These are phyloP conservation scores for Beroe forskalii DNA, from an alignment of 37 sponge, comb jelly and placozoan species.

Conservation along the genomic window DNA sequence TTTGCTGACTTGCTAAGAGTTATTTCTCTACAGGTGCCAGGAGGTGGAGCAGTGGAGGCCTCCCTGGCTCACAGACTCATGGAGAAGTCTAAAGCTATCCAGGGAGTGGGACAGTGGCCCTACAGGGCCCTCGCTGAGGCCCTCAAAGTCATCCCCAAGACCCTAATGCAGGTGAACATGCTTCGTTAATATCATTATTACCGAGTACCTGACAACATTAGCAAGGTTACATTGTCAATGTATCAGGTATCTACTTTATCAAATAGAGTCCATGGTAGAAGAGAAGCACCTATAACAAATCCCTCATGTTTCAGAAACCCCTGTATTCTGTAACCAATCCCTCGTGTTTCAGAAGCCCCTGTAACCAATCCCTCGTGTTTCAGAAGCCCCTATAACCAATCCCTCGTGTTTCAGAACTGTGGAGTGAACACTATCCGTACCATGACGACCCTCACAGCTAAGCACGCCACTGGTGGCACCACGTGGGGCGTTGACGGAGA, in stretches of 20 bases:
- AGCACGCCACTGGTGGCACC: constrained; percentile 81
- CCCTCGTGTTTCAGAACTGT: constrained; percentile 77
- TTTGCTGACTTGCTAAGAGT: no score
- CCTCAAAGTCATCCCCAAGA: constrained; percentile 92
- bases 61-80: constrained; percentile 78
- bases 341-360: no score
- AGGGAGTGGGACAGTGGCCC: constrained; percentile 96
- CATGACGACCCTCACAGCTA: constrained; percentile 92
- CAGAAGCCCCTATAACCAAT: no score
- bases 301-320: no score
- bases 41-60: constrained; percentile 98
- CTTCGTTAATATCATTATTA: no score
- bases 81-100: constrained; percentile 55
- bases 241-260: no score
- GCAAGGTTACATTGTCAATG: no score
- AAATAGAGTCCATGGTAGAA: no score
- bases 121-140: constrained; percentile 91
- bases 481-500: constrained; percentile 98
- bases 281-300: no score
- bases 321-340: no score
- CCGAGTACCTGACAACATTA: no score
- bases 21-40: constrained; percentile 74
- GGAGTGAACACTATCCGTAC: constrained; percentile 93
- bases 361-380: no score
- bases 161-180: constrained; percentile 86